Evolutionary conservation across 1,140 invertebrate genomes (phyloP).

Genomic region (Probaryconus sp.): DNA sequence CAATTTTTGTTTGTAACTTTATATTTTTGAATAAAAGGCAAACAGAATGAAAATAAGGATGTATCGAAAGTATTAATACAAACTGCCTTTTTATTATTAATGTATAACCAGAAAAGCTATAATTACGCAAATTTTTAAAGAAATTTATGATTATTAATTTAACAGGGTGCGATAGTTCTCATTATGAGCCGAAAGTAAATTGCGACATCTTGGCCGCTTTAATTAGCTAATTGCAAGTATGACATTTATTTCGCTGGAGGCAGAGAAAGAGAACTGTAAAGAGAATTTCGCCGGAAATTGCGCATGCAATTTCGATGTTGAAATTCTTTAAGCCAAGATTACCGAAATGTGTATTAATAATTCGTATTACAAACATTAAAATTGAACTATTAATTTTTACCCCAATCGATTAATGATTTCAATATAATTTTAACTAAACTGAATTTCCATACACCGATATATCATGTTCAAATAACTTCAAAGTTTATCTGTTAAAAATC

Average conservation of each 20-base stretch:
- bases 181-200: constrained; percentile 38
- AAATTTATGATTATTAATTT: constrained; percentile 7
- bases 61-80: too few species aligned
- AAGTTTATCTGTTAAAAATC: too few species aligned
- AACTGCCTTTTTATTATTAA: too few species aligned
- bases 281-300: constrained; percentile 44
- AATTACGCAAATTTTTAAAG: constrained; percentile 29
- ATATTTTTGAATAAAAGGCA: too few species aligned
- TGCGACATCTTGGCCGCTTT: constrained; percentile 32
- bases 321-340: constrained; percentile 35
- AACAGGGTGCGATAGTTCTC: not conserved
- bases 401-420: too few species aligned
- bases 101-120: not conserved
- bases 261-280: constrained; percentile 48
- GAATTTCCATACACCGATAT: too few species aligned
- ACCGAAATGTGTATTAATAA: constrained; percentile 15
- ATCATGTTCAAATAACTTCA: too few species aligned
- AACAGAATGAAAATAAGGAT: too few species aligned
- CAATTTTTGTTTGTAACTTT: too few species aligned
- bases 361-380: constrained; percentile 38
- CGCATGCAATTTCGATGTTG: constrained; percentile 30
- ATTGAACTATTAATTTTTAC: constrained; percentile 44
- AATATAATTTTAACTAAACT: too few species aligned
- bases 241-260: constrained; percentile 21
- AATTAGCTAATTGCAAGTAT: constrained; percentile 44